Conservation (phyloP, 1,140 invertebrate species). For the Euura saliciscinereae region DNA sequence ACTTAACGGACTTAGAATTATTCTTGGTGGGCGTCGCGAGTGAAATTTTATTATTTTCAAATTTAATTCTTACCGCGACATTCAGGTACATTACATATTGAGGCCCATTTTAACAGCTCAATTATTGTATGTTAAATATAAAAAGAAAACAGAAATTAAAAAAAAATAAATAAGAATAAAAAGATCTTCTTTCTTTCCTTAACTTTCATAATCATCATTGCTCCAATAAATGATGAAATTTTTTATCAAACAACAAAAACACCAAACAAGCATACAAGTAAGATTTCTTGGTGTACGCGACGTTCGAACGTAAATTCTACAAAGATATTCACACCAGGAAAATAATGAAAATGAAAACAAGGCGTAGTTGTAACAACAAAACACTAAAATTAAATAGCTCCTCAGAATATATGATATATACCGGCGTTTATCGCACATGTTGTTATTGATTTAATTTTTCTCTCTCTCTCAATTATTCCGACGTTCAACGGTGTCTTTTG, state of each 20-base stretch:
- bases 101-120: constrained; percentile 45
- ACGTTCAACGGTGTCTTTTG: constrained; percentile 9
- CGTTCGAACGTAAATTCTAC: not conserved
- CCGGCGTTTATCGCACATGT: constrained; percentile 33
- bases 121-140: not conserved
- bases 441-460: not conserved
- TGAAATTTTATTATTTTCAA: constrained; percentile 26
- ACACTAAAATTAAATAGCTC: constrained; percentile 37
- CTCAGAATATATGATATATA: constrained; percentile 34
- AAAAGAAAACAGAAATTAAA: not conserved
- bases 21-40: constrained; percentile 45
- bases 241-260: no score
- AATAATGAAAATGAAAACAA: constrained; percentile 5
- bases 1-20: constrained; percentile 33
- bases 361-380: constrained; percentile 25
- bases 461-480: constrained; percentile 11
- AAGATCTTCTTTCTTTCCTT: no score
- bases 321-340: constrained; percentile 14
- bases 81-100: constrained; percentile 57
- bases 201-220: no score
- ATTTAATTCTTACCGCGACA: constrained; percentile 44
- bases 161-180: no score
- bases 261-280: not conserved
- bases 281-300: not conserved
- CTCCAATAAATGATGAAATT: no score